phyloP scores from a whole-genome alignment of 2,888 invertebrate species.

The Nomada ferruginata region DNA sequence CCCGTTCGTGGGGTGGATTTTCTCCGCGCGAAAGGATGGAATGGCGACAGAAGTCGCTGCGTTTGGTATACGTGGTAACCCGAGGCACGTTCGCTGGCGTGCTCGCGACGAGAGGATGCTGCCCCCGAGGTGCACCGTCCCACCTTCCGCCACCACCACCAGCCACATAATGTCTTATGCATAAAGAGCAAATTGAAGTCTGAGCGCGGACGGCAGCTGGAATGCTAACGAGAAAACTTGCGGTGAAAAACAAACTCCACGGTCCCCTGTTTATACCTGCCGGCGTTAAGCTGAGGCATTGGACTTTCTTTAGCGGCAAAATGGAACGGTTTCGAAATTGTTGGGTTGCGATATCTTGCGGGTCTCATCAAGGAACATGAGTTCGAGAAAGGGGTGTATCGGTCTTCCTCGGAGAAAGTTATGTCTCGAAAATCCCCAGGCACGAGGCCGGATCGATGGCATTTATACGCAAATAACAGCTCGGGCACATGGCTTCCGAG shows the following conservation, averaged over 20 bases:
- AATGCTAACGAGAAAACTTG: slow-evolving; percentile 73
- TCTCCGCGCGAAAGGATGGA: not conserved
- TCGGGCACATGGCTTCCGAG: slow-evolving; percentile 34
- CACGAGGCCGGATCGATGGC: slow-evolving; percentile 39
- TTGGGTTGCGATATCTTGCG: too few relatives aligned
- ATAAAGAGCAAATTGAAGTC: slow-evolving; percentile 73
- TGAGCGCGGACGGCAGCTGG: slow-evolving; percentile 56
- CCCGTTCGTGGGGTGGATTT: slow-evolving; percentile 4
- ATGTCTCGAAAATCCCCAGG: slow-evolving; percentile 43
- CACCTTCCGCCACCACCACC: slow-evolving; percentile 8
- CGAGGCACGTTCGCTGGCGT: slow-evolving; percentile 59
- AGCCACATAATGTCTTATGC: slow-evolving; percentile 72
- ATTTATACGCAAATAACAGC: slow-evolving; percentile 59
- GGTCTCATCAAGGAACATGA: not conserved
- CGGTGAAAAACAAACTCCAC: slow-evolving; percentile 43
- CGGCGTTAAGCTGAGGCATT: not conserved
- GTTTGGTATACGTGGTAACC: slow-evolving; percentile 61
- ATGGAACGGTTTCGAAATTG: not conserved
- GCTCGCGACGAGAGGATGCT: slow-evolving; percentile 4
- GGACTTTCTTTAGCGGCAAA: not conserved
- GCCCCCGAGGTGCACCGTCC: slow-evolving; percentile 9
- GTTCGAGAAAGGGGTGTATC: not conserved
- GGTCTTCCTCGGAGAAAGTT: slow-evolving; percentile 30
- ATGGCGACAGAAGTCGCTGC: slow-evolving; percentile 4
- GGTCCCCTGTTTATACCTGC: slow-evolving; percentile 4